phyloP scores from a whole-genome alignment of 2,888 invertebrate genomes.

The Polyommatus icarus region DNA sequence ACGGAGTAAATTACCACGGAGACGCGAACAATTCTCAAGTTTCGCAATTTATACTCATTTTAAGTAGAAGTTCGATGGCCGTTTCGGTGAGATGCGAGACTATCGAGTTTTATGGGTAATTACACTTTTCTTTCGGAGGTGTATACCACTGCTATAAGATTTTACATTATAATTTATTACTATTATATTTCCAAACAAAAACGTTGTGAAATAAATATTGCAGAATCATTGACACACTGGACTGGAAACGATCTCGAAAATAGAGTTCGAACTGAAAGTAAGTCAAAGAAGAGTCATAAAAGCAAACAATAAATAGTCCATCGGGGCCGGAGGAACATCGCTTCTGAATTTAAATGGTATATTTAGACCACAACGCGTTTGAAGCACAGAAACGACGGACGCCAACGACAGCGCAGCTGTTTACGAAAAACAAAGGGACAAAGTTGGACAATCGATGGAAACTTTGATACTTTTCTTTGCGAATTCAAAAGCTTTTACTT shows the following conservation, averaged over 20 bases:
- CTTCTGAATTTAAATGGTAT: conserved; percentile 75
- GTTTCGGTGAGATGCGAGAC: conserved; percentile 50
- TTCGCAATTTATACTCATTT: conserved; percentile 73
- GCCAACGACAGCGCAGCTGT: conserved; percentile 67
- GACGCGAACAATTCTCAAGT: conserved; percentile 72
- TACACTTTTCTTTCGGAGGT: too few species aligned
- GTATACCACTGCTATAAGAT: too few species aligned
- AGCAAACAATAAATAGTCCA: conserved; percentile 65
- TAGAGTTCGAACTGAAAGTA: conserved; percentile 43
- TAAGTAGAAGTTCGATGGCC: conserved; percentile 62
- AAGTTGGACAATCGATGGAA: conserved; percentile 67
- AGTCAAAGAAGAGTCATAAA: conserved; percentile 59
- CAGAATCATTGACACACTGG: conserved; percentile 9
- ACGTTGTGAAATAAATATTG: conserved; percentile 14
- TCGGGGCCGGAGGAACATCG: conserved; percentile 60
- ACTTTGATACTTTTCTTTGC: conserved; percentile 46
- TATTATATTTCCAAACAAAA: background rate
- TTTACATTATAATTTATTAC: too few species aligned
- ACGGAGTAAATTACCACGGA: conserved; percentile 66
- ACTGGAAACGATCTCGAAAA: conserved; percentile 14
- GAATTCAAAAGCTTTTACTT: conserved; percentile 20
- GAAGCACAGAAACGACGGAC: conserved; percentile 73
- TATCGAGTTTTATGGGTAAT: conserved; percentile 48
- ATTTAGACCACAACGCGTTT: conserved; percentile 70
- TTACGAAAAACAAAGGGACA: conserved; percentile 63